A percentile compares a stretch with the other conserved stretches of the same genome.
These are phyloP conservation scores for Trichonephila inaurata DNA, from an alignment of 1,140 invertebrate genomes.

Conservation along the genomic window DNA sequence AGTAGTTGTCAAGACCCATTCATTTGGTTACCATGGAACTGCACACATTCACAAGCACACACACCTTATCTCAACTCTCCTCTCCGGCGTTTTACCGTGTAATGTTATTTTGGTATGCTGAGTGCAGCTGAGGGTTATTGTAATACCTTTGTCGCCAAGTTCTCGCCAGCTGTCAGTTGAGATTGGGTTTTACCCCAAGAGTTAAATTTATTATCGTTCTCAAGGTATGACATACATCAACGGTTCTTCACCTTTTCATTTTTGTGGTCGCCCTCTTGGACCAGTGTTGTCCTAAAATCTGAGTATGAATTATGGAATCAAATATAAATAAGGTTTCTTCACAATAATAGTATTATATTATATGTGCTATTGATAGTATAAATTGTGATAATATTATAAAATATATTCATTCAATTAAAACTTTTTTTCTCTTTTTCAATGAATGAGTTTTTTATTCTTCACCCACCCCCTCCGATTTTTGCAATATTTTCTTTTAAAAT, in stretches of 20 bases:
- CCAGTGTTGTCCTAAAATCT: too few relatives aligned
- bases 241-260: background rate
- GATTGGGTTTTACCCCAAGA: background rate
- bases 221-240: background rate
- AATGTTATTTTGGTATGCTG: slow-evolving; percentile 19
- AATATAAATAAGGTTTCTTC: too few relatives aligned
- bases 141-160: background rate
- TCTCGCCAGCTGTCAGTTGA: slow-evolving; percentile 13
- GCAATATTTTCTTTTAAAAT: too few relatives aligned
- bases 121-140: background rate
- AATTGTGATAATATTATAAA: too few relatives aligned
- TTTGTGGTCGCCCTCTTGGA: too few relatives aligned
- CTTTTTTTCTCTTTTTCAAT: too few relatives aligned
- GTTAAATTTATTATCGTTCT: background rate
- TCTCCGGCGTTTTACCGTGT: background rate
- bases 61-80: background rate
- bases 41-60: background rate
- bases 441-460: too few relatives aligned
- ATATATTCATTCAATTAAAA: too few relatives aligned
- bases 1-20: slow-evolving; percentile 16
- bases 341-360: too few relatives aligned
- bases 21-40: background rate
- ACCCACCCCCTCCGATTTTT: too few relatives aligned
- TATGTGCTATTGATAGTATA: too few relatives aligned
- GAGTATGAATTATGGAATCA: too few relatives aligned